Conservation (phyloP, 2,888 invertebrate genomes). For the Anaspis maculata region DNA sequence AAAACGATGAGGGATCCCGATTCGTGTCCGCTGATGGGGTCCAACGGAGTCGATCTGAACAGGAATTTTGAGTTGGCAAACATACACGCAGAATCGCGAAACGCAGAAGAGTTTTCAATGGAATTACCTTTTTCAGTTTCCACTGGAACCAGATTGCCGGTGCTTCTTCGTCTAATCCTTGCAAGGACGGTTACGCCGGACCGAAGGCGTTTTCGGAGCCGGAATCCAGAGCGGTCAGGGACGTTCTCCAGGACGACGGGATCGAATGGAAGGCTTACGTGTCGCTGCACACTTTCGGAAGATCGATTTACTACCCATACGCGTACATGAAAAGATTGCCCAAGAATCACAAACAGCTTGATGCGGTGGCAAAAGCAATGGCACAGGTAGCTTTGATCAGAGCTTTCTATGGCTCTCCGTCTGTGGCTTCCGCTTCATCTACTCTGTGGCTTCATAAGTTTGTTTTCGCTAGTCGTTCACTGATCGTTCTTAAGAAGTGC, state of each 20-base stretch:
- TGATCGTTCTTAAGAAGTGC: too few relatives aligned
- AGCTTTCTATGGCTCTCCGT: conserved; percentile 51
- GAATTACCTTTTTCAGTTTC: too few relatives aligned
- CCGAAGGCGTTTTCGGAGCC: conserved; percentile 76
- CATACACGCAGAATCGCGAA: too few relatives aligned
- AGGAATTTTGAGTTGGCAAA: conserved; percentile 83
- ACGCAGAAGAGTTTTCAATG: too few relatives aligned
- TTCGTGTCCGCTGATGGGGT: conserved; percentile 50
- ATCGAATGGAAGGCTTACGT: conserved; percentile 59
- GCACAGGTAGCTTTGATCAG: conserved; percentile 47
- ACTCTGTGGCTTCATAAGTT: conserved; percentile 71
- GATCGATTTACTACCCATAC: conserved; percentile 81
- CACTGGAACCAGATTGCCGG: too few relatives aligned
- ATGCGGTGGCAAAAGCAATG: conserved; percentile 59
- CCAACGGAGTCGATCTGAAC: conserved; percentile 79
- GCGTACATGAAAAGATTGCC: conserved; percentile 68
- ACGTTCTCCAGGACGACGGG: conserved; percentile 40
- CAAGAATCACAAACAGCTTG: conserved; percentile 60
- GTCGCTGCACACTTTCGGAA: conserved; percentile 79
- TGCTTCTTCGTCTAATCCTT: too few relatives aligned
- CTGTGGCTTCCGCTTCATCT: conserved; percentile 70
- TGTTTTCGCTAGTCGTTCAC: too few relatives aligned
- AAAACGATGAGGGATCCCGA: conserved; percentile 53
- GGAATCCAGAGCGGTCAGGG: conserved; percentile 62
- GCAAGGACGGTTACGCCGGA: conserved; percentile 75